Evolutionary conservation across 2,888 invertebrate species (phyloP), one percentile per base, ranked within the genome.

Genomic region (Caenorhabditis plicata): DNA sequence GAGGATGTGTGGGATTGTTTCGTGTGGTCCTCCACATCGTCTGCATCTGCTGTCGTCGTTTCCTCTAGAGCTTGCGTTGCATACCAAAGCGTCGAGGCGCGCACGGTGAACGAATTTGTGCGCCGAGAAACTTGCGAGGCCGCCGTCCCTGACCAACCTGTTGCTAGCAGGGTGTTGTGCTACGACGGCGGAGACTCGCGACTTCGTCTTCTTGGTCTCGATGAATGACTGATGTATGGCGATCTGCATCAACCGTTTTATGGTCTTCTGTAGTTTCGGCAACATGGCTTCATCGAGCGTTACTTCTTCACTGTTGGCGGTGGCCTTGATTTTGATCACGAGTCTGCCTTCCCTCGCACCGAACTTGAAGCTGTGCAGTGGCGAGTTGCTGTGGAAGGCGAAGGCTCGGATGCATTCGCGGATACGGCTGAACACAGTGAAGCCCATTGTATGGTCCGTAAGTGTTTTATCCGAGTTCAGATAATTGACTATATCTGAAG

Each of bases 1-100:
- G 17, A 46, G 46, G n/a, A 46, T 46, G 26, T 46, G 46, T 3
- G 19, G 4, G n/a, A 27, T 36, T 11, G 46, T 36, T 38, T 46
- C 46, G 1, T 17, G 17, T n/a, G 36, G 20, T 9, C 2, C 17
- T 11, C 2, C n/a, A 13, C 46, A 46, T 38, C 46, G 26, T 38
- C 46, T 4, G 23, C 46, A 46, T 2, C 5, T n/a, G 13, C 29
- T 46, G n/a, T n/a, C n/a, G 1, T 26, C 2, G 1, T 15, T 17
- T 2, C 19, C 27, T 13, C 5, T 38, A 8, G 17, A 27, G n/a
- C 38, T 46, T 2, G 11, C 17, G 19, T 46, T 46, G 20, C 46
- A 46, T 1, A n/a, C 7, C 26, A 46, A 29, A 1, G 38, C 27
- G 27, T 46, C 38, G 7, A 46, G 29, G 3, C 46, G 17, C 13